Evolutionary conservation across 2,113 vertebrate genomes (phyloP).

Genomic region (Onychostruthus taczanowskii): DNA sequence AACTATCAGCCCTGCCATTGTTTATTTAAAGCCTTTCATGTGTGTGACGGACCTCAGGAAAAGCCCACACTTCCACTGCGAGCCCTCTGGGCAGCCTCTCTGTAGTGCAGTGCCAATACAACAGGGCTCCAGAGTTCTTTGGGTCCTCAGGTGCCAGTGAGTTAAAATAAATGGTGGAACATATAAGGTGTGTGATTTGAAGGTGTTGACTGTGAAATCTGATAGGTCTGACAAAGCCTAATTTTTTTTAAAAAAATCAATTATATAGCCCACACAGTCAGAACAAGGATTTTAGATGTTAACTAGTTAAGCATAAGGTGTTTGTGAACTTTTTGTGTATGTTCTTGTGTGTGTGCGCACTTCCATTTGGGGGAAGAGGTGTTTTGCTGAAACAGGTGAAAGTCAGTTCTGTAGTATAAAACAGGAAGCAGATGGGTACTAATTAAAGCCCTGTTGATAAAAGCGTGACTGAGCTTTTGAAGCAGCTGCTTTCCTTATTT

Average conservation of each 20-base stretch:
- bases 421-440: slow-evolving; percentile 81
- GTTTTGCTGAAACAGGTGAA: slow-evolving; percentile 73
- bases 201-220: slow-evolving; percentile 4
- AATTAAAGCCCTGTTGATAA: slow-evolving; percentile 77
- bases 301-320: not conserved
- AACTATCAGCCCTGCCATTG: slow-evolving; percentile 37
- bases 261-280: not conserved
- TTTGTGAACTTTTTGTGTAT: not conserved
- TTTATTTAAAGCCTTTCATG: slow-evolving; percentile 61
- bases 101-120: not conserved
- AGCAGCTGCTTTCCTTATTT: slow-evolving; percentile 75
- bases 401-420: slow-evolving; percentile 66
- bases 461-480: slow-evolving; percentile 69
- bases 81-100: not conserved
- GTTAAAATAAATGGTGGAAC: not conserved
- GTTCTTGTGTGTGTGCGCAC: not conserved
- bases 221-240: not conserved
- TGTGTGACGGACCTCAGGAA: slow-evolving; percentile 43
- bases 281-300: not conserved
- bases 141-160: not conserved
- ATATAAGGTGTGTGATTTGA: not conserved
- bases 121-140: not conserved
- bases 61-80: slow-evolving; percentile 25
- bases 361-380: slow-evolving; percentile 9
- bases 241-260: not conserved